These are phyloP conservation scores for Sminthopsis crassicaudata DNA, from an alignment of 2,113 vertebrate species.

Conservation along the genomic window DNA sequence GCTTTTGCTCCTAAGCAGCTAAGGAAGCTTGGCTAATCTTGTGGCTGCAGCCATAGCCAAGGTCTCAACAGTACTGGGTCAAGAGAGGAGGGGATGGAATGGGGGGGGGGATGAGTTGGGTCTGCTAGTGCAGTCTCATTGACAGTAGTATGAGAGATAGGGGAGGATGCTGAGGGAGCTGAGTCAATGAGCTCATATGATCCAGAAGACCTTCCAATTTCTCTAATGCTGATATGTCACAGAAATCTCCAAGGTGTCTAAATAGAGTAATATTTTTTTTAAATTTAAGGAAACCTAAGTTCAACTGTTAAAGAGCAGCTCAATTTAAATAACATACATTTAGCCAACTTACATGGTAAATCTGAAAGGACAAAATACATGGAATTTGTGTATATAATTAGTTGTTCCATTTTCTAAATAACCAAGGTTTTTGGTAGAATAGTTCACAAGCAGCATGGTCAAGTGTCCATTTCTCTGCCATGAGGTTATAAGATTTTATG, in stretches of 20 bases:
- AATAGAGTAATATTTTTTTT: background rate
- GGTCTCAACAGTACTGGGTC: background rate
- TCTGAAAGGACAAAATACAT: background rate
- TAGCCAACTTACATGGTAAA: background rate
- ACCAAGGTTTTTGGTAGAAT: background rate
- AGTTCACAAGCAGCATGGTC: background rate
- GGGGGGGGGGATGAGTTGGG: background rate
- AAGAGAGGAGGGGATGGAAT: background rate
- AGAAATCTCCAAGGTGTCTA: background rate
- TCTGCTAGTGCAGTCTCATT: background rate
- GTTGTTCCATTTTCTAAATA: background rate
- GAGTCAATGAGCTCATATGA: background rate
- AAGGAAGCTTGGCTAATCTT: background rate
- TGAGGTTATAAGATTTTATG: background rate
- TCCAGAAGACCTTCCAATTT: background rate
- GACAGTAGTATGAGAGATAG: background rate
- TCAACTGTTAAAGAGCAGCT: background rate
- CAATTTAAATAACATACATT: background rate
- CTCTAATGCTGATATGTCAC: background rate
- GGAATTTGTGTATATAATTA: background rate
- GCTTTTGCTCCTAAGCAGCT: background rate
- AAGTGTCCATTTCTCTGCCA: background rate
- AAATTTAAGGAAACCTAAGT: background rate
- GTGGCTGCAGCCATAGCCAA: no score
- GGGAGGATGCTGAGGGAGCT: background rate